Base-by-base conservation (phyloP, 2,797 vertebrate species). In the Myiotriccus ornatus region DNA sequence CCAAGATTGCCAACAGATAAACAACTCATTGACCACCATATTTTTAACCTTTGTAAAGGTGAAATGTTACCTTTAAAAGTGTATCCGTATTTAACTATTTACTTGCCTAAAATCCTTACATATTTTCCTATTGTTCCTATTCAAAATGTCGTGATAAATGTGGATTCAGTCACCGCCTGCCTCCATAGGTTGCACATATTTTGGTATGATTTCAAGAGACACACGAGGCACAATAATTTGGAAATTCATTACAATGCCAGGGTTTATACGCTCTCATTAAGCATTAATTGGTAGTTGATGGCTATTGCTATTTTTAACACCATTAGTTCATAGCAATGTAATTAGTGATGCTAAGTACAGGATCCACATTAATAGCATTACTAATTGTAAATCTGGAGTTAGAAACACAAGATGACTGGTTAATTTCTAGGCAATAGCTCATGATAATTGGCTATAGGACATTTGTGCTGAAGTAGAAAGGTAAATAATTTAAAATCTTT, bases 311-410 rank as follows among this genome's bases (percentile, higher is more conserved):
- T 98, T 98, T 98, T 98, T 98, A 98, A 98, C 97, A 97, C 97
- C 97, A 97, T 98, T 98, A 98, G 98, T 98, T 98, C 98, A 98
- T 98, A 98, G 98, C 97, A 97, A 93, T 98, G 98, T 98, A 98
- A 98, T 98, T 98, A 98, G 98, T 98, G 98, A 98, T 97, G 97
- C 98, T 98, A 98, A 98, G 98, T 98, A 98, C 98, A 98, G 98
- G 98, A 98, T 97, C 97, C 97, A 96, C 98, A 98, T 98, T 98
- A 98, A 98, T 98, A 98, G 98, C 97, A 97, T 97, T 98, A 97
- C 98, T 98, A 98, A 98, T 98, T 98, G 97, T 98, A 98, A 98
- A 98, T 98, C 97, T 98, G 96, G 97, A 98, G 97, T 97, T 97
- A 97, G 97, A 96, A 98, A 97, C 95, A 97, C 97, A 98, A 98